Evolutionary conservation across 2,113 vertebrate species (phyloP).

Genomic region (Pangasianodon hypophthalmus): DNA sequence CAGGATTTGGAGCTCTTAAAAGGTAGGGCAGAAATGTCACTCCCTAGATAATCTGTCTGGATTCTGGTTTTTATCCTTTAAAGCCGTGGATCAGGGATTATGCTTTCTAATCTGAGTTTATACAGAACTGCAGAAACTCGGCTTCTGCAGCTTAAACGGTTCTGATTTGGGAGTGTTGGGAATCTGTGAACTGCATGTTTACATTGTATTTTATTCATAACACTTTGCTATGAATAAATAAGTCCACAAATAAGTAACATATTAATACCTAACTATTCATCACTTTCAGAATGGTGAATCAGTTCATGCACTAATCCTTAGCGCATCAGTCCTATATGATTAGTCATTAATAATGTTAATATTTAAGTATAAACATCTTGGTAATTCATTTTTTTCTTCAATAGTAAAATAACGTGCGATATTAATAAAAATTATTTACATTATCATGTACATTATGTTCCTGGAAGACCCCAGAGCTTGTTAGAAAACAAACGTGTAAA

Average conservation of each 20-base stretch:
- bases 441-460: neutral
- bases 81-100: conserved; percentile 9
- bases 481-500: neutral
- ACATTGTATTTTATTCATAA: neutral
- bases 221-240: no score
- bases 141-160: neutral
- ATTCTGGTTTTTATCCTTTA: neutral
- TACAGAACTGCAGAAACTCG: neutral
- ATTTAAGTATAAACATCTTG: no score
- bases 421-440: neutral
- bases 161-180: neutral
- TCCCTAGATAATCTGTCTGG: neutral
- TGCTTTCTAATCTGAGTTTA: neutral
- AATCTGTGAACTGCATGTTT: neutral
- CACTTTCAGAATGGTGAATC: no score
- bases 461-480: neutral
- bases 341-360: no score
- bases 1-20: neutral
- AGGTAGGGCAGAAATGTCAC: neutral
- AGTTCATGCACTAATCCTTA: no score
- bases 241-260: neutral
- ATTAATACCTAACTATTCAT: no score
- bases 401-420: no score
- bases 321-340: no score
- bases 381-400: no score